Percentiles rank a stretch among this genome's conserved stretches.
Evolutionary conservation across 2,888 invertebrate species (phyloP).

Genomic region (Euspilapteryx auroguttella): DNA sequence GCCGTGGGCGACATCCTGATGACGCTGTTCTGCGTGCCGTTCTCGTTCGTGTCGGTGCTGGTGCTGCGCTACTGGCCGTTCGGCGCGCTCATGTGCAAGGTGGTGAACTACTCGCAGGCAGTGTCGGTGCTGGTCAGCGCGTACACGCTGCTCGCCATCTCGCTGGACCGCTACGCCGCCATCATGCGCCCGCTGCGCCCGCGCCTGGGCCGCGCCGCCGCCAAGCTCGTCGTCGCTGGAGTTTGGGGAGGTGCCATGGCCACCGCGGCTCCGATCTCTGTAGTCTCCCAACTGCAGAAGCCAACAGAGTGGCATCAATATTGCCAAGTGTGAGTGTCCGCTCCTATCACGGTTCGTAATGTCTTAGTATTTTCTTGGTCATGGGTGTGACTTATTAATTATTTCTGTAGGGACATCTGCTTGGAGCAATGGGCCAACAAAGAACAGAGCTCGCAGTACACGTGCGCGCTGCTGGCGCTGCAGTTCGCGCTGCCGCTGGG

Average conservation of each 20-base stretch:
- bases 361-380: too few species aligned
- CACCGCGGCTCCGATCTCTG: conserved; percentile 79
- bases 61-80: conserved; percentile 89
- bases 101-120: conserved; percentile 82
- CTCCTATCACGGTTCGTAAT: too few species aligned
- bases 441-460: conserved; percentile 71
- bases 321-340: conserved; percentile 68
- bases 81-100: conserved; percentile 76
- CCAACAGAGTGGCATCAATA: conserved; percentile 64
- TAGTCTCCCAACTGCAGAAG: conserved; percentile 69
- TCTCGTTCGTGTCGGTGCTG: conserved; percentile 80
- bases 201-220: conserved; percentile 71
- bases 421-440: conserved; percentile 70
- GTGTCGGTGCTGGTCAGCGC: conserved; percentile 84
- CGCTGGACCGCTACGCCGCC: conserved; percentile 86
- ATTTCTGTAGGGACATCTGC: conserved; percentile 65
- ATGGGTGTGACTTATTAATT: not conserved
- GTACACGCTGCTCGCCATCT: conserved; percentile 88
- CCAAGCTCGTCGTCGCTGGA: conserved; percentile 67
- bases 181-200: conserved; percentile 88
- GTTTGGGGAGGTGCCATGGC: conserved; percentile 78
- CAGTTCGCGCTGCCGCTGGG: conserved; percentile 83
- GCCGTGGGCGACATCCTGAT: conserved; percentile 89
- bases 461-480: conserved; percentile 73
- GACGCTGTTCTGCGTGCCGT: conserved; percentile 89